Base-by-base conservation (phyloP, 2,888 invertebrate species). In the Andrena fulva region DNA sequence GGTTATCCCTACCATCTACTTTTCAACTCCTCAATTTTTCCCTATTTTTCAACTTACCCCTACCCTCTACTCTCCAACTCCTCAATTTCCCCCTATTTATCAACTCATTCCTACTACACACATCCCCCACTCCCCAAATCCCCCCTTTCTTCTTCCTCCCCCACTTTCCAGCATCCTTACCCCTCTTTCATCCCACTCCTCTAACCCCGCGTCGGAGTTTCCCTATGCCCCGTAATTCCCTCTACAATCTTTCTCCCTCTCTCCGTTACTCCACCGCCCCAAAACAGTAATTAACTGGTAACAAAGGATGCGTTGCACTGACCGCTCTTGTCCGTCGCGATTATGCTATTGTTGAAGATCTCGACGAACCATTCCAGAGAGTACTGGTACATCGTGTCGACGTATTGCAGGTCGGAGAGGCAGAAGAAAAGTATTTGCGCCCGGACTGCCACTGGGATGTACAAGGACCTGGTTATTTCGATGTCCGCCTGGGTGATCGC, bases 361-460 rank as follows among this genome's bases (percentile, higher is more conserved):
- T 96, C 96, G 89, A 98, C 96, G 92, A 98, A 99, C 98, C 98
- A 99, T 91, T 97, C 97, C 24, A 99, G 95, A 0, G 98, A 98
- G 94, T 98, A 99, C 93, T 98, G 98, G 94, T 99, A 99, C 98
- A 99, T 99, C 16, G 98, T 98, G 93, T 99, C 98, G 33, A 99
- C 96, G 90, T 96, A 80, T 59, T 98, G 96, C 92, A 99, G 95
- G 92, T 98, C 98, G 0, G 97, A 96, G 12, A 98, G 95, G 66
- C 98, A 98, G 94, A 98, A 98, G 94, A 98, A 98, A 62, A 98
- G 94, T 83, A 98, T 97, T 86, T 98, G 97, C 0, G 98, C 97
- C 81, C 98, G 96, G 72, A 96, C 96, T 0, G 98, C 98, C 0
- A 98, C 98, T 0, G 98, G 97, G 69, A 97, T 96, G 93, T 98